Evolutionary conservation across 2,888 invertebrate genomes (phyloP), one percentile per base, ranked within the genome.

Genomic region (Hyalella azteca): DNA sequence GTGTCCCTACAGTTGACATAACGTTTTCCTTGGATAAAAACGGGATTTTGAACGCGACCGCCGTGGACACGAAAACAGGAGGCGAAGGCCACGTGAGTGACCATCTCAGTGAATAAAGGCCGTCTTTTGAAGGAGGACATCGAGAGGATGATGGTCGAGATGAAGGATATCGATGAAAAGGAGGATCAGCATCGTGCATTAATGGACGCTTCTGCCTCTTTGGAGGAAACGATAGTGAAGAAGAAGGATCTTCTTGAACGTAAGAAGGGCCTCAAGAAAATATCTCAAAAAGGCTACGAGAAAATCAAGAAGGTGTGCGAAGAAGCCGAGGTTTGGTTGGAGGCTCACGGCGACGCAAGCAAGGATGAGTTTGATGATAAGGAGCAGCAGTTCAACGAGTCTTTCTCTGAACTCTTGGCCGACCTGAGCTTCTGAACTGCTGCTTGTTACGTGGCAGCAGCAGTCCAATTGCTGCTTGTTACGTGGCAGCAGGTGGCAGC

Each of bases 341-440:
- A 87, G 59, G 90, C 92, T 73, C 94, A 94, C 88, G 93, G 93
- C 88, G 90, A 95, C 86, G 97, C 96, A 49, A 96, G 96, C 85
- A 96, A 96, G 89, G 96, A 96, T 87, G 96, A 97, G 89, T 96
- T 94, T 86, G 96, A 96, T 88, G 93, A 96, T 89, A 95, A 96
- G 88, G 95, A 96, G 89, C 97, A 97, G 89, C 97, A 97, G 88
- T 88, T 97, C 86, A 96, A 97, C 89, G 91, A 91, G 81, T 90
- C 96, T 76, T 97, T 96, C 91, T 96, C 94, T 89, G 97, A 97
- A 39, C 96, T 97, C 88, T 94, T 97, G 88, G 95, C 96, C 81
- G 96, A 96, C 90, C 89, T 98, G 13, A 66, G 36, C 36, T 19
- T 13, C 15, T 66, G n/a, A n/a, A n/a, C n/a, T n/a, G n/a, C n/a